Evolutionary conservation across 2,797 vertebrate genomes (phyloP).

Genomic region (Sciurus vulgaris): DNA sequence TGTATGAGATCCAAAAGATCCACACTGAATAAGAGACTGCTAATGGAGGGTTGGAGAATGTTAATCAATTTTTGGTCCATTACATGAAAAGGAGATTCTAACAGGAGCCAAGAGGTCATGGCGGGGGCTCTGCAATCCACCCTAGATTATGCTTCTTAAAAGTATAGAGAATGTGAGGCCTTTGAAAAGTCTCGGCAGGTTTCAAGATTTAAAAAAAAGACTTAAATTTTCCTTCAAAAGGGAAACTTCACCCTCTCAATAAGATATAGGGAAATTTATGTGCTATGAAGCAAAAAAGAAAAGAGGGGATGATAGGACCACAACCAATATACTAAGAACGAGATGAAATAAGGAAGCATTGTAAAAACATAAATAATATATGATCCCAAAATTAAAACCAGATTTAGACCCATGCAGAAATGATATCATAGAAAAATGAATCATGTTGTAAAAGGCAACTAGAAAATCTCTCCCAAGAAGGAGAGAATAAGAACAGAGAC

Average conservation of each 20-base stretch:
- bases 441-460: background rate
- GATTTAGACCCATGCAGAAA: background rate
- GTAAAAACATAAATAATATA: background rate
- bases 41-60: background rate
- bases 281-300: background rate
- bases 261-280: background rate
- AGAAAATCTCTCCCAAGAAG: background rate
- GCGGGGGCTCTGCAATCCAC: background rate
- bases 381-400: conserved; percentile 37
- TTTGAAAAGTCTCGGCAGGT: background rate
- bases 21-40: background rate
- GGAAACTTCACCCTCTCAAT: background rate
- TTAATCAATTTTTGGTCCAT: background rate
- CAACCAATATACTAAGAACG: background rate
- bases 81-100: background rate
- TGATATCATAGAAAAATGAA: conserved; percentile 16
- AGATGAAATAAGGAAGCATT: background rate
- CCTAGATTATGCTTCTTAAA: background rate
- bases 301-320: background rate
- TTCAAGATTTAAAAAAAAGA: background rate
- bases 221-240: conserved; percentile 15
- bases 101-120: background rate
- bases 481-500: background rate
- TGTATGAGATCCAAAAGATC: background rate
- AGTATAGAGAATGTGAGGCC: background rate